Base-by-base conservation (phyloP, 2,113 vertebrate genomes). In the Corydoras sp. region DNA sequence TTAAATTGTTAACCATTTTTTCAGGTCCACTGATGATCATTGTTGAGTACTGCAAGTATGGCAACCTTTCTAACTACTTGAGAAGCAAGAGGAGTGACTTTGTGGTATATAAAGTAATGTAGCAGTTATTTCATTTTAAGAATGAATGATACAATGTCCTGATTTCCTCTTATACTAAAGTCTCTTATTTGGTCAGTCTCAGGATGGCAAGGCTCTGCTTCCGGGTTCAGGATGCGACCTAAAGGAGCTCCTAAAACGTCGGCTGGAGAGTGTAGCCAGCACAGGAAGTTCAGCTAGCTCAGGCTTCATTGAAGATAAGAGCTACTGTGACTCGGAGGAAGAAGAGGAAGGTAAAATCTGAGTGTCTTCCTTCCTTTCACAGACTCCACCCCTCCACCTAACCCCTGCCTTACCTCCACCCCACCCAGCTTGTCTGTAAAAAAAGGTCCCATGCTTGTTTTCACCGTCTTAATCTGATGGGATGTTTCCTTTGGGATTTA, bases 261-360 rank as follows among this genome's bases (percentile, higher is more conserved):
- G 93, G 49, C 86, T 97, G 5, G 93, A 97, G 88, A 97, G 94
- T 0, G 92, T 97, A 73, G 94, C 94, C 68, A 97, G 95, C 85
- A 96, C 92, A 0, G 93, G 93, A 77, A 97, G 94, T 80, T 97
- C 94, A 0, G 92, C 93, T 59, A 95, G 93, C 84, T 97, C 95
- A 1, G 95, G 95, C 63, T 97, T 97, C 73, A 90, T 95, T 78
- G 95, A 97, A 89, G 94, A 97, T 83, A 96, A 97, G 89, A 96
- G 93, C 81, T 96, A 95, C 85, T 94, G 93, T 0, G 94, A 97
- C 80, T 93, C 92, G 1, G 95, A 97, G 80, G 94, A 95, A 79
- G 94, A 96, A 76, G 94, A 97, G 85, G 94, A 97, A 91, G 93
- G 94, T 95, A 93, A 84, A 77, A 73, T 73, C 83, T 75, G 77